phyloP scores from a whole-genome alignment of 2,113 vertebrate species.

The Nycticorax nycticorax region DNA sequence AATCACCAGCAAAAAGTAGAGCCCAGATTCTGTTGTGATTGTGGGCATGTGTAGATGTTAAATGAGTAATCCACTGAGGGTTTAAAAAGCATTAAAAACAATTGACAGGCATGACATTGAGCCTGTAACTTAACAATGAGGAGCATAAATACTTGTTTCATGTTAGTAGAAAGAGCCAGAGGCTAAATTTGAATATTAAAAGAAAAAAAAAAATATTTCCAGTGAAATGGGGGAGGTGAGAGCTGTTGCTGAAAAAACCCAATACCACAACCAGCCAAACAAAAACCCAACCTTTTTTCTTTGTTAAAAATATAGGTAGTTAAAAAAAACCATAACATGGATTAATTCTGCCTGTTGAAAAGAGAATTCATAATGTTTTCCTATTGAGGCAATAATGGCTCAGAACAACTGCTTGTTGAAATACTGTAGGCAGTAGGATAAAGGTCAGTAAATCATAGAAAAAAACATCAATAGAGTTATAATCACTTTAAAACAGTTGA shows the following conservation, averaged over 20 bases:
- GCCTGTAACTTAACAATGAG: neutral
- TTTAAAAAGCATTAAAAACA: neutral
- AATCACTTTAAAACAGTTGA: neutral
- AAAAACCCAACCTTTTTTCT: rapidly evolving
- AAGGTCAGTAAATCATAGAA: neutral
- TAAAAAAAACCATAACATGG: neutral
- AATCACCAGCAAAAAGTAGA: neutral
- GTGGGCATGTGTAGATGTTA: neutral
- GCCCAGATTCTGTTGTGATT: neutral
- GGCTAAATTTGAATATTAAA: neutral
- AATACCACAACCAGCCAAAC: neutral
- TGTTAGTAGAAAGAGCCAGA: neutral
- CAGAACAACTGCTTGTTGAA: neutral
- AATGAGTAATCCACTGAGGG: neutral
- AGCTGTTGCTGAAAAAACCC: neutral
- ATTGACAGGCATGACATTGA: neutral
- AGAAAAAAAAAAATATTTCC: neutral
- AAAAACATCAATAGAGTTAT: neutral
- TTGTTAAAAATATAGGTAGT: neutral
- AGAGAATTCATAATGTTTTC: neutral
- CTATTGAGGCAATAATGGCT: neutral
- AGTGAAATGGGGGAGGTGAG: neutral
- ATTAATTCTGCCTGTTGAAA: neutral
- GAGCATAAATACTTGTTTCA: neutral
- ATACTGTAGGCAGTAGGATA: neutral